Base-by-base conservation (phyloP, 1,140 invertebrate species). In the Muscidifurax raptorellus region DNA sequence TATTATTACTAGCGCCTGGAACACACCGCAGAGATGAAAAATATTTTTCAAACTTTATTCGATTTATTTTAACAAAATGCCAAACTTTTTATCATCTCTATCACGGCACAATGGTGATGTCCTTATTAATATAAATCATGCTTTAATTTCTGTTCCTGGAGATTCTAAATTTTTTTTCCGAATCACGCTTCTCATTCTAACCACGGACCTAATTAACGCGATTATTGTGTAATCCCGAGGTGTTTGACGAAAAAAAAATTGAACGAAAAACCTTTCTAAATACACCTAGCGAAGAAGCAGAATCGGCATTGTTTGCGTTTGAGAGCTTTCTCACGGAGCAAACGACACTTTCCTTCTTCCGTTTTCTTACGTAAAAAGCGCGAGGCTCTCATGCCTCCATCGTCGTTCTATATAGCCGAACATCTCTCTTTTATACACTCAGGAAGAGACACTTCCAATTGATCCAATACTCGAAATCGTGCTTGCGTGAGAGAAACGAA, bases 301-400 rank as follows among this genome's bases (percentile, higher is more conserved):
- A 40, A 36, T 36, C 25, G 75, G 44, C 32, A 80, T 80, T 80
- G 77, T 80, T 64, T 64, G n/a, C 27, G 77, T 80, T 80, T 80
- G 77, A 30, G 77, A 80, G 10, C 66, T 64, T 67, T 80, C 77
- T 67, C 77, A 80, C 77, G 30, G 47, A 28, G 13, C n/a, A 67
- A 80, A 22, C 59, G 77, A 80, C 77, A 80, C 77, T 80, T 80
- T 80, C 77, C 22, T 80, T 25, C 44, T 80, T 80, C 32, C 77
- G 32, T 67, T 80, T 80, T 67, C 27, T 80, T 80, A 80, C 64
- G 59, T 80, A 78, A 78, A 78, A 59, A 76, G n/a, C 30, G n/a
- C 12, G 36, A 44, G 10, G 22, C 15, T 36, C 30, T 74, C 71
- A 40, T 69, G 25, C 25, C 27, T 30, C 27, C 4, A 5, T 5